Evolutionary conservation across 2,797 vertebrate genomes (phyloP), one percentile per base, ranked within the genome.

Genomic region (Todus mexicanus): DNA sequence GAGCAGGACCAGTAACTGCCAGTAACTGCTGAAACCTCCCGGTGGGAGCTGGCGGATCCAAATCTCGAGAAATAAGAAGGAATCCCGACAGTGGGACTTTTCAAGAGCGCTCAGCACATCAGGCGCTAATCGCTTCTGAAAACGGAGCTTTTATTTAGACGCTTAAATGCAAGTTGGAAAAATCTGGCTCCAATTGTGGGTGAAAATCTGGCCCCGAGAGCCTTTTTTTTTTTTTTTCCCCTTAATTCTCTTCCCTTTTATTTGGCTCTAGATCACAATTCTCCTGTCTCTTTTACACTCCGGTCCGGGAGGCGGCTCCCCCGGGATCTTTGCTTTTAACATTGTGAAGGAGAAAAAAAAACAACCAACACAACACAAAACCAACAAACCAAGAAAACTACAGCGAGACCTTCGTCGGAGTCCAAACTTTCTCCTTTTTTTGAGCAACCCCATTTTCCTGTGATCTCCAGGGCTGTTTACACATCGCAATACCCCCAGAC

Each of bases 11-110:
- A 54, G 51, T 31, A 54, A 48, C 47, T 25, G 23, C 47, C 13
- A 11, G 25, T 9, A 45, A 48, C 16, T 4, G 78, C 75, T 3
- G 8, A 21, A 53, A 9, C 45, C 42, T 16, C 21, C 42, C 6
- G 0, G 26, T 5, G 59, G 4, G 22, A 45, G 40, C 54, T 25
- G 79, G 35, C 0, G 0, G 48, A 59, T 25, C 51, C 14, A 10
- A 11, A 63, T 2, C 35, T 33, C 65, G 11, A 6, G 53, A 8
- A 54, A 31, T 4, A 12, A 38, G 15, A 13, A 38, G 73, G n/a
- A 69, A 84, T 50, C 50, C 47, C 26, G 2, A 13, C 15, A 17
- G 40, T 6, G 37, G 9, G 40, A 29, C 9, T 50, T 12, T 20
- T 54, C 72, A 12, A 42, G 79, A 56, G 78, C 0, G 10, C 78